Conservation (phyloP, 2,888 invertebrate species). For the Mactromeris polynyma region DNA sequence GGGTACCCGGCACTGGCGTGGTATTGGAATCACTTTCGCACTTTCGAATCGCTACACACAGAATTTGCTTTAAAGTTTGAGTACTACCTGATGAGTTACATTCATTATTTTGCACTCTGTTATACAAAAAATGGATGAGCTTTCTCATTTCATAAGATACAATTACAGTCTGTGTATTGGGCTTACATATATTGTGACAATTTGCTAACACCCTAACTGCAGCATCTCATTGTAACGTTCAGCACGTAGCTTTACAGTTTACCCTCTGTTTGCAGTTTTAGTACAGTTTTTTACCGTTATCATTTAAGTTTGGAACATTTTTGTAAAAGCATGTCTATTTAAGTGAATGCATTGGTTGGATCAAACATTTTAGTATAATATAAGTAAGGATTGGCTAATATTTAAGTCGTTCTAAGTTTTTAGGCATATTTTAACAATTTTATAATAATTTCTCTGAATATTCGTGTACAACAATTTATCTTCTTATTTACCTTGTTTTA, state of each 20-base stretch:
- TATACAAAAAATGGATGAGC: too few relatives aligned
- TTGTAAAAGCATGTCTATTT: neutral
- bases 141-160: too few relatives aligned
- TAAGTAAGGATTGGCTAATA: too few relatives aligned
- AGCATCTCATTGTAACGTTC: slow-evolving; percentile 43
- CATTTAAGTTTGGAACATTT: neutral
- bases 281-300: slow-evolving; percentile 7
- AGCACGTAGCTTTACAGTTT: slow-evolving; percentile 53
- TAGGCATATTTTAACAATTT: neutral
- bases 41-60: too few relatives aligned
- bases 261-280: slow-evolving; percentile 43
- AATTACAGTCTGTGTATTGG: too few relatives aligned
- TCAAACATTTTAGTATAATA: neutral
- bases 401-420: neutral
- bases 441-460: neutral
- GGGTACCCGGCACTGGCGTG: too few relatives aligned
- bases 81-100: too few relatives aligned
- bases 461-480: neutral
- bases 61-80: too few relatives aligned
- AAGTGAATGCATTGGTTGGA: neutral
- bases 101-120: too few relatives aligned
- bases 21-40: too few relatives aligned
- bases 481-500: neutral
- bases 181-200: neutral
- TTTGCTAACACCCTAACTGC: slow-evolving; percentile 11